These are phyloP conservation scores for Leptopilina drosophilae DNA, from an alignment of 2,888 invertebrate species.

Conservation along the genomic window DNA sequence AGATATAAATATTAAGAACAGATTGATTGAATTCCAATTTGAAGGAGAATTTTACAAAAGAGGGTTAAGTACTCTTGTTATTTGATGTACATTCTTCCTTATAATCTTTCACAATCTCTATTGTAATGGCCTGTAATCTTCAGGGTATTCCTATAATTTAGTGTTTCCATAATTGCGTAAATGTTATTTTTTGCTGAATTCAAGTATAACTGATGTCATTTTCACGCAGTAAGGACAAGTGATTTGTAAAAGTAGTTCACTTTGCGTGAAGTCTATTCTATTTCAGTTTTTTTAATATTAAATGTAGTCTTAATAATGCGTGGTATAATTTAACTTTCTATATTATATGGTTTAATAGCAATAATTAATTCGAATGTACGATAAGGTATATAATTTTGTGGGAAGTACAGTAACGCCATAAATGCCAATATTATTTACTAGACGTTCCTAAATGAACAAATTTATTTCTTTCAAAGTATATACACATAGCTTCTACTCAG, in stretches of 20 bases:
- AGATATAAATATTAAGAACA: not conserved
- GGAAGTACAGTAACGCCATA: too few species aligned
- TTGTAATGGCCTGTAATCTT: slow-evolving; percentile 12
- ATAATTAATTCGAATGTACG: too few species aligned
- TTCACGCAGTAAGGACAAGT: not conserved
- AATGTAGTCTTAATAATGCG: too few species aligned
- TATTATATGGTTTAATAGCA: too few species aligned
- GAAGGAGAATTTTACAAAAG: not conserved
- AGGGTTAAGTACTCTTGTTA: slow-evolving; percentile 18
- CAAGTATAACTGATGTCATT: not conserved
- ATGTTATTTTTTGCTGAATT: slow-evolving; percentile 1
- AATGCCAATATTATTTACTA: too few species aligned
- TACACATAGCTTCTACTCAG: too few species aligned
- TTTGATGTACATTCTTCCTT: slow-evolving; percentile 9
- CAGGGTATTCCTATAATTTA: slow-evolving; percentile 14
- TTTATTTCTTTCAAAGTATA: too few species aligned
- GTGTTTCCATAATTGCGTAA: slow-evolving; percentile 7
- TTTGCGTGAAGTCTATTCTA: not conserved
- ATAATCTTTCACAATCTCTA: slow-evolving; percentile 17
- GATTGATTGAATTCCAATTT: not conserved
- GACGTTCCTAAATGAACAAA: too few species aligned
- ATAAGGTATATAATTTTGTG: too few species aligned
- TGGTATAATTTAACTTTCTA: too few species aligned
- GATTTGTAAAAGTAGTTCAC: not conserved
- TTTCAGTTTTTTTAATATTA: not conserved